Percentiles rank a stretch among this genome's conserved stretches.
These are phyloP conservation scores for Trissolcus brochymenae DNA, from an alignment of 2,888 invertebrate genomes.

Conservation along the genomic window DNA sequence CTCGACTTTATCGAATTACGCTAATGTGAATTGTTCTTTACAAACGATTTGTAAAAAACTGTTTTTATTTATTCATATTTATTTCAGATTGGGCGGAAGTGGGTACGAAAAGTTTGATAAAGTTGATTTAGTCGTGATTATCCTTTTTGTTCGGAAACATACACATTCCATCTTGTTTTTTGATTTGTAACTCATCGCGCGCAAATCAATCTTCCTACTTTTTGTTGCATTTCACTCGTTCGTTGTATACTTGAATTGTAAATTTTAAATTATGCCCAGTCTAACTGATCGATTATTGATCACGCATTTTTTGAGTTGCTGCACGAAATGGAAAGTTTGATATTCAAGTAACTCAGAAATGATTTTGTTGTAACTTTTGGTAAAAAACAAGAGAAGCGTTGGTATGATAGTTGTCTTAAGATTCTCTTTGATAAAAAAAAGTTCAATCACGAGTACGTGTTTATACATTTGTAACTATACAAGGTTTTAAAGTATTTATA, in stretches of 20 bases:
- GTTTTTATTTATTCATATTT: background rate
- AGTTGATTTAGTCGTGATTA: conserved; percentile 8
- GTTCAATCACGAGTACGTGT: no score
- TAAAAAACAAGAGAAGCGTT: conserved; percentile 3
- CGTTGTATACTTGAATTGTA: conserved; percentile 32
- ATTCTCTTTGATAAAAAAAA: conserved; percentile 3
- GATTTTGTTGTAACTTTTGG: conserved; percentile 1
- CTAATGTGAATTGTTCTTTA: no score
- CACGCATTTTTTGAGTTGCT: no score
- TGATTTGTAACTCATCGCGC: conserved; percentile 41
- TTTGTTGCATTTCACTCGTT: conserved; percentile 50
- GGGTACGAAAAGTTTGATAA: conserved; percentile 3
- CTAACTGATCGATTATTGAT: background rate
- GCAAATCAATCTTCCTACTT: conserved; percentile 46
- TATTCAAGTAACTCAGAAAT: no score
- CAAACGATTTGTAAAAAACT: background rate
- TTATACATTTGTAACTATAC: no score
- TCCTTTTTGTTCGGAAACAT: conserved; percentile 16
- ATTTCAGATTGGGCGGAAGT: background rate
- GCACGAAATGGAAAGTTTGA: no score
- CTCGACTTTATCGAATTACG: background rate
- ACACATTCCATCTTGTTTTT: conserved; percentile 42
- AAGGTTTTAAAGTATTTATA: no score
- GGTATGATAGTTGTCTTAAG: background rate
- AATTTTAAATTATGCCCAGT: conserved; percentile 9